Percentiles rank a stretch among this genome's conserved stretches.
phyloP scores from a whole-genome alignment of 2,113 vertebrate genomes.

The Thermophis baileyi region DNA sequence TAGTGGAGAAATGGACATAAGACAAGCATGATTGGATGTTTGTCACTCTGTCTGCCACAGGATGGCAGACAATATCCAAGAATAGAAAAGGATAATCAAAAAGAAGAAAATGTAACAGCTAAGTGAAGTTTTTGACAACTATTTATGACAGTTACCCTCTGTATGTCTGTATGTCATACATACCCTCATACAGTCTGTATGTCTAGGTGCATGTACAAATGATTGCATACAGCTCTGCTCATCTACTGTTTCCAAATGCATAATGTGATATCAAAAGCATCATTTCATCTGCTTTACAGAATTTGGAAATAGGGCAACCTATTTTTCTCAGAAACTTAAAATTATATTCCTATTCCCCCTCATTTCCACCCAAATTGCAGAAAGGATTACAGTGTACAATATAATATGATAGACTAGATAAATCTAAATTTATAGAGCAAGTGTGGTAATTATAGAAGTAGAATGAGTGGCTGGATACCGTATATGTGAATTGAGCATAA shows the following conservation, averaged over 20 bases:
- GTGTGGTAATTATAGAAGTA: background rate
- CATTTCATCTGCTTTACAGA: background rate
- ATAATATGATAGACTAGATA: background rate
- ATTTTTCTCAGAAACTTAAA: background rate
- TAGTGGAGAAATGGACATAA: background rate
- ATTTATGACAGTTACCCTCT: background rate
- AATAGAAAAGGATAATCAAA: background rate
- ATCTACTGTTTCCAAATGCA: background rate
- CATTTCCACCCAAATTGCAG: background rate
- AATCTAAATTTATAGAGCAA: background rate
- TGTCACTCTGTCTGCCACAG: slow-evolving; percentile 51
- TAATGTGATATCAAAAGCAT: background rate
- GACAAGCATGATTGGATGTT: background rate
- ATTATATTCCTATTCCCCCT: background rate
- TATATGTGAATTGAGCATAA: background rate
- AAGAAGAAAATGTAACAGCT: background rate
- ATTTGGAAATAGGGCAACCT: background rate
- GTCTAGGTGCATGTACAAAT: background rate
- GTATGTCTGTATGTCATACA: background rate
- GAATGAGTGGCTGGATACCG: background rate
- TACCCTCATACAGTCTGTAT: no score
- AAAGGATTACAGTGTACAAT: background rate
- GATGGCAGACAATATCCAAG: slow-evolving; percentile 63
- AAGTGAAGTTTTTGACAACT: background rate
- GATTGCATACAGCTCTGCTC: background rate